Percentiles rank a stretch among this genome's conserved stretches.
phyloP scores from a whole-genome alignment of 1,140 invertebrate species.

The Aporrectodea caliginosa region DNA sequence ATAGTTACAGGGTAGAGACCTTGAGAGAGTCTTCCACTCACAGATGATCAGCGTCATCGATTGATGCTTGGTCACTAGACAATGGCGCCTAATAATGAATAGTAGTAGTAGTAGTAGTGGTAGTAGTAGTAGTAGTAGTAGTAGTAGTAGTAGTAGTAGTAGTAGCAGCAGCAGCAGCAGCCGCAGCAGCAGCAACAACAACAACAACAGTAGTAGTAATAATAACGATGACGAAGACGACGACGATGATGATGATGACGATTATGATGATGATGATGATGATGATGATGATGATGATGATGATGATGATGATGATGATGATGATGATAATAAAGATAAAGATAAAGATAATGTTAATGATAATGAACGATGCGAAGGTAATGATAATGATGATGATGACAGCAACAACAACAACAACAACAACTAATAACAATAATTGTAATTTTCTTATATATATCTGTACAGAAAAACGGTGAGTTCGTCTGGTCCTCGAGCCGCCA shows the following conservation, averaged over 20 bases:
- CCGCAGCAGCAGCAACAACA: not conserved
- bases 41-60: too few relatives aligned
- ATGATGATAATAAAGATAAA: not conserved
- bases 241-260: not conserved
- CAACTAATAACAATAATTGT: too few relatives aligned
- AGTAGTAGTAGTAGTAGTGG: too few relatives aligned
- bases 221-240: not conserved
- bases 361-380: not conserved
- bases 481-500: conserved; percentile 49
- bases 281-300: conserved; percentile 2
- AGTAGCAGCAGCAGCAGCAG: not conserved
- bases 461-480: conserved; percentile 48
- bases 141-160: too few relatives aligned
- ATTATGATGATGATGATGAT: not conserved
- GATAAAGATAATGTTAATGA: not conserved
- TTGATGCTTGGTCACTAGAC: too few relatives aligned
- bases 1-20: too few relatives aligned
- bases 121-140: too few relatives aligned
- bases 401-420: too few relatives aligned
- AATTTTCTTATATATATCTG: too few relatives aligned
- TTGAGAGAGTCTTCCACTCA: too few relatives aligned
- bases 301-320: conserved; percentile 12
- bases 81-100: too few relatives aligned
- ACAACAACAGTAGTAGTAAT: not conserved
- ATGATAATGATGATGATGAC: too few relatives aligned